Evolutionary conservation across 2,113 vertebrate species (phyloP).

Genomic region (Physeter macrocephalus): DNA sequence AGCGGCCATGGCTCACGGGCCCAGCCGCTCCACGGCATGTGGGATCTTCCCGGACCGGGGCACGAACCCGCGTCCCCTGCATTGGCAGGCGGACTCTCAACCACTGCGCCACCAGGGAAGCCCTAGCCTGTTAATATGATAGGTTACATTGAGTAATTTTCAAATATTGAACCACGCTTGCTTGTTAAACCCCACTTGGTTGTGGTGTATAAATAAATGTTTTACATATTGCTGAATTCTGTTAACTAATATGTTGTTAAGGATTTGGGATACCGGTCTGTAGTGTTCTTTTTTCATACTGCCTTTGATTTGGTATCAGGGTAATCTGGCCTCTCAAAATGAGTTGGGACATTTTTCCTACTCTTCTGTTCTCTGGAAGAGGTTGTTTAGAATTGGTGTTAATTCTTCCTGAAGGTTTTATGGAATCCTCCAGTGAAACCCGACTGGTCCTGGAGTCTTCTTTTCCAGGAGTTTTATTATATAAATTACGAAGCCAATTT

Average conservation of each 20-base stretch:
- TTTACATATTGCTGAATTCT: slow-evolving; percentile 24
- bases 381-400: background rate
- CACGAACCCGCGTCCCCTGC: too few relatives aligned
- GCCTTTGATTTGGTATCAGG: background rate
- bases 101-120: too few relatives aligned
- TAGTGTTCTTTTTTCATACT: background rate
- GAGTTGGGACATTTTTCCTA: background rate
- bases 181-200: background rate
- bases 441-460: background rate
- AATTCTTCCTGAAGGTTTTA: background rate
- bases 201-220: background rate
- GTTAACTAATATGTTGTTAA: background rate
- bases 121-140: background rate
- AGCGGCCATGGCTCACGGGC: too few relatives aligned
- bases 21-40: too few relatives aligned
- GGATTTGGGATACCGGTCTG: background rate
- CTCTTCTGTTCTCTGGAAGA: slow-evolving; percentile 28
- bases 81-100: too few relatives aligned
- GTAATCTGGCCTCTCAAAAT: background rate
- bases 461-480: background rate
- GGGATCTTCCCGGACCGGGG: too few relatives aligned
- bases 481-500: background rate
- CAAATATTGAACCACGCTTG: background rate
- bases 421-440: background rate
- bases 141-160: slow-evolving; percentile 3